Evolutionary conservation across 2,888 invertebrate species (phyloP), one percentile per base, ranked within the genome.

Genomic region (Tineola bisselliella): DNA sequence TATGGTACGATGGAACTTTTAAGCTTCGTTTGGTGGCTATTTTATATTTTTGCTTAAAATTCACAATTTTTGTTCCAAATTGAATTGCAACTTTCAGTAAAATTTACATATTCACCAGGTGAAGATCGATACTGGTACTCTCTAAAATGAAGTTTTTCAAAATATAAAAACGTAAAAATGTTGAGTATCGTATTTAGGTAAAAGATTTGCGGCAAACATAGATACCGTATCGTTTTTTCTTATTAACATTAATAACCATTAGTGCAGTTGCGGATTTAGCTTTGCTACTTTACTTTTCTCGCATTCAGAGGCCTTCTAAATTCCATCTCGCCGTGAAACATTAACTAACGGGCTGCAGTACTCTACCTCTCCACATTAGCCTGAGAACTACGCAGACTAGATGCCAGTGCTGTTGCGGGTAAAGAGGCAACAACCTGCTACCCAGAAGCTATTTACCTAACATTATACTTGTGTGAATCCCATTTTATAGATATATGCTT

Each of bases 1-100:
- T 81, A 79, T 74, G 73, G 76, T 74, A 69, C 75, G 76, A 76
- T 73, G 75, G 71, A 75, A 71, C 76, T 74, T 72, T 68, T 70
- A 67, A 71, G 70, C 71, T 76, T 73, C 75, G 71, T 76, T 75
- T 69, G 70, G 67, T 68, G 72, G 75, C 68, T 66, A 69, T 70
- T 71, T 69, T 69, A 65, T 67, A 67, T 66, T 68, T 70, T 69
- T 67, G 56, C 56, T 61, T 44, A 44, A 43, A 59, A 43, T 59
- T 59, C 19, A 43, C 25, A 31, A 25, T 25, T 25, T 25, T 11
- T 38, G 8, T 15, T 18, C 12, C n/a, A 58, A 58, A 58, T 33
- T 58, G n/a, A 58, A 58, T 58, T 33, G 13, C 30, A 58, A 58
- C 33, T 58, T 58, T 58, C 11, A 33, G n/a, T 13, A 15, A 11